Percentiles rank a stretch among this genome's conserved stretches.
Conservation (phyloP, 2,797 vertebrate genomes). For the Cygnus olor region DNA sequence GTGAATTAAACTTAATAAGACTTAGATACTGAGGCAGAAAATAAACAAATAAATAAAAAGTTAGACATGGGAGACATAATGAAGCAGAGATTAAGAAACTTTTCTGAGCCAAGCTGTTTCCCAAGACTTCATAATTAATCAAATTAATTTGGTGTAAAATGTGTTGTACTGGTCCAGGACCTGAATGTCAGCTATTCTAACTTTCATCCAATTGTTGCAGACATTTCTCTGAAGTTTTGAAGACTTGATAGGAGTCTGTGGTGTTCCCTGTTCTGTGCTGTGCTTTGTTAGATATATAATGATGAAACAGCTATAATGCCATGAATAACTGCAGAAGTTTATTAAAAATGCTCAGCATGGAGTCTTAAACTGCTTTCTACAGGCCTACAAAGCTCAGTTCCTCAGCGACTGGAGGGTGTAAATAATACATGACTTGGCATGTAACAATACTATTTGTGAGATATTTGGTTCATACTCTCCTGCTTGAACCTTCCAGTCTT, state of each 20-base stretch:
- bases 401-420: neutral
- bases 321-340: neutral
- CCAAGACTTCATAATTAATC: neutral
- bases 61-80: neutral
- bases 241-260: neutral
- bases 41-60: neutral
- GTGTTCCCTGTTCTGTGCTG: neutral
- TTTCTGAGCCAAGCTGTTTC: neutral
- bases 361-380: neutral
- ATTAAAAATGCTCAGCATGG: neutral
- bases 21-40: neutral
- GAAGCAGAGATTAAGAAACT: neutral
- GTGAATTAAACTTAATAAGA: neutral
- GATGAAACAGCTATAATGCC: neutral
- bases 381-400: neutral
- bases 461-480: neutral
- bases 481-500: neutral
- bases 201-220: rapidly evolving
- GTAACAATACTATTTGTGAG: neutral
- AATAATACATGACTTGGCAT: neutral
- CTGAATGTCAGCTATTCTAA: neutral
- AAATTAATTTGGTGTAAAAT: neutral
- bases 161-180: neutral
- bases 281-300: neutral
- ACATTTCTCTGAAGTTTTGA: neutral